Conservation (phyloP, 2,888 invertebrate genomes). For the Dynastes tityus region DNA sequence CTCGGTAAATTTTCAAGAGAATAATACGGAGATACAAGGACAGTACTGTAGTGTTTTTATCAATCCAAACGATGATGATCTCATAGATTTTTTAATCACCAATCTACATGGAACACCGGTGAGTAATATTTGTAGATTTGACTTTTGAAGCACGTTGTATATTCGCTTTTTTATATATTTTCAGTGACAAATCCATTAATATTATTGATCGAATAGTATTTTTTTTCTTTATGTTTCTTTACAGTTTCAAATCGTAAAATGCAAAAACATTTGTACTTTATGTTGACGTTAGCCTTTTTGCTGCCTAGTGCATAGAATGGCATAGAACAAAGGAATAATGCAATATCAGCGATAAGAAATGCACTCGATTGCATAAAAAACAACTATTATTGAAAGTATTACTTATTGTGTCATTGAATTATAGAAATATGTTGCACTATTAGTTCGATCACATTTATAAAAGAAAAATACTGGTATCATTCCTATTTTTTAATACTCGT, state of each 20-base stretch:
- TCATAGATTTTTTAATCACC: conserved; percentile 12
- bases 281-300: too few species aligned
- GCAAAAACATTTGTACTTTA: too few species aligned
- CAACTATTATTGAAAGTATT: too few species aligned
- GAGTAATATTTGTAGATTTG: conserved; percentile 12
- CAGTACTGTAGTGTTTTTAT: conserved; percentile 48
- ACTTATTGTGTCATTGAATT: background rate
- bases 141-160: background rate
- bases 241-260: too few species aligned
- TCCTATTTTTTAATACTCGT: too few species aligned
- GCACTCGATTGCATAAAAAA: background rate
- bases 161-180: too few species aligned
- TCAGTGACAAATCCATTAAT: too few species aligned
- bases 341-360: background rate
- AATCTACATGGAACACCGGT: conserved; percentile 33
- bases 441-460: background rate
- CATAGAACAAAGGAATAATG: too few species aligned
- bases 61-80: conserved; percentile 24
- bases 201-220: too few species aligned
- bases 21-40: conserved; percentile 37
- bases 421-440: background rate
- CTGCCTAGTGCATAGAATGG: too few species aligned
- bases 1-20: conserved; percentile 25
- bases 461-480: too few species aligned
- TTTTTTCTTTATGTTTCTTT: too few species aligned